phyloP scores from a whole-genome alignment of 2,888 invertebrate species.

The Melinaea menophilus region DNA sequence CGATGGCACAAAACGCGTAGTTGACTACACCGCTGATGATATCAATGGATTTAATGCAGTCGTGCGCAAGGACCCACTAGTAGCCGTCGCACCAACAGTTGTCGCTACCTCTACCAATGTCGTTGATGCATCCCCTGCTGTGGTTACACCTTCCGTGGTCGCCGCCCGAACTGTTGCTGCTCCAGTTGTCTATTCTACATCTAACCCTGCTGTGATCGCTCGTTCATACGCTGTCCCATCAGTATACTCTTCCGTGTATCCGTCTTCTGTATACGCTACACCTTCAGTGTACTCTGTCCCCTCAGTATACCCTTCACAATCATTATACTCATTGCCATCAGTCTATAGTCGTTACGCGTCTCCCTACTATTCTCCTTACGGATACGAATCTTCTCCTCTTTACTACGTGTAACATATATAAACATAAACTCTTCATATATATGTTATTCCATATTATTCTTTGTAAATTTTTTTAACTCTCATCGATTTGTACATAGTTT shows the following conservation, averaged over 20 bases:
- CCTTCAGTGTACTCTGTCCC: constrained; percentile 31
- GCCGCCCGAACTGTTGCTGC: constrained; percentile 35
- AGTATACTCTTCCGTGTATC: constrained; percentile 33
- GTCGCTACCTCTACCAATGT: constrained; percentile 30
- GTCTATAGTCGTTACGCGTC: neutral
- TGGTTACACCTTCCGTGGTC: constrained; percentile 34
- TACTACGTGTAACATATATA: neutral
- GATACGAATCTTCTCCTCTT: neutral
- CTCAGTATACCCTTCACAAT: constrained; percentile 29
- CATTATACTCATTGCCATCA: constrained; percentile 7
- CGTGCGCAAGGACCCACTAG: constrained; percentile 49
- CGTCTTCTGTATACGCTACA: constrained; percentile 15
- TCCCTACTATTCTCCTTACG: constrained; percentile 8
- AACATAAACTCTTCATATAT: too few relatives aligned
- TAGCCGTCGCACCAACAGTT: constrained; percentile 25
- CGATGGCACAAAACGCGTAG: constrained; percentile 60
- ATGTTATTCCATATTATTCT: too few relatives aligned
- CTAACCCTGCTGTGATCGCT: constrained; percentile 35
- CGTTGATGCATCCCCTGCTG: constrained; percentile 10
- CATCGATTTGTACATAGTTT: too few relatives aligned
- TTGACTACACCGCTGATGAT: constrained; percentile 62
- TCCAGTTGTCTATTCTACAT: constrained; percentile 34
- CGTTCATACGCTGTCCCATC: constrained; percentile 29
- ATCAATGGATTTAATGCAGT: constrained; percentile 64
- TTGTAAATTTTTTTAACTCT: too few relatives aligned